Evolutionary conservation across 1,140 invertebrate genomes (phyloP).

Genomic region (Muscidifurax raptorellus): DNA sequence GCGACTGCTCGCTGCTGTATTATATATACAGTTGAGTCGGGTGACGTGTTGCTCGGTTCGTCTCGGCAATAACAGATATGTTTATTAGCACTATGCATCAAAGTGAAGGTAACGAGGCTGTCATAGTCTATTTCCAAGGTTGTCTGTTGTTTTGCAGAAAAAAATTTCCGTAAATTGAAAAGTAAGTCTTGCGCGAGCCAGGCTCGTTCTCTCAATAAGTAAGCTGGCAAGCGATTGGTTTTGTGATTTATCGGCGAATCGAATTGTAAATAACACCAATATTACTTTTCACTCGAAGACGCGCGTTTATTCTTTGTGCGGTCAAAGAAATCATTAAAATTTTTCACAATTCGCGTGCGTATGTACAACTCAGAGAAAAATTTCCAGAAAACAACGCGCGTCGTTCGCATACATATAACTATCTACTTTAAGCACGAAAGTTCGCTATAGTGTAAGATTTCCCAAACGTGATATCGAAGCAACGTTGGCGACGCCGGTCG

Average conservation of each 20-base stretch:
- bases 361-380: background rate
- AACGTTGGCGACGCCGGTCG: slow-evolving; percentile 34
- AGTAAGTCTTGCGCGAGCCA: background rate
- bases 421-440: background rate
- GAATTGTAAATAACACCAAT: background rate
- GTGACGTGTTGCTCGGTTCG: slow-evolving; percentile 42
- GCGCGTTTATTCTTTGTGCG: too few species aligned
- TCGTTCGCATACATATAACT: background rate
- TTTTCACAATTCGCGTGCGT: background rate
- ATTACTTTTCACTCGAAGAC: background rate
- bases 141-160: slow-evolving; percentile 48
- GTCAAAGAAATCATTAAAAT: too few species aligned
- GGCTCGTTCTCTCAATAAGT: background rate
- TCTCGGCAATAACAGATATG: slow-evolving; percentile 52
- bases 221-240: background rate
- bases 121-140: slow-evolving; percentile 53
- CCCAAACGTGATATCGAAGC: slow-evolving; percentile 35
- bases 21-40: background rate
- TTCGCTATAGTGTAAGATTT: slow-evolving; percentile 55
- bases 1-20: background rate
- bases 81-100: slow-evolving; percentile 63
- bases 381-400: background rate
- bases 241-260: slow-evolving; percentile 8
- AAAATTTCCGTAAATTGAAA: background rate
- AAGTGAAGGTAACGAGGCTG: slow-evolving; percentile 59